Percentiles rank a stretch among this genome's conserved stretches.
phyloP scores from a whole-genome alignment of 2,797 vertebrate species.

The Pipistrellus nathusii region DNA sequence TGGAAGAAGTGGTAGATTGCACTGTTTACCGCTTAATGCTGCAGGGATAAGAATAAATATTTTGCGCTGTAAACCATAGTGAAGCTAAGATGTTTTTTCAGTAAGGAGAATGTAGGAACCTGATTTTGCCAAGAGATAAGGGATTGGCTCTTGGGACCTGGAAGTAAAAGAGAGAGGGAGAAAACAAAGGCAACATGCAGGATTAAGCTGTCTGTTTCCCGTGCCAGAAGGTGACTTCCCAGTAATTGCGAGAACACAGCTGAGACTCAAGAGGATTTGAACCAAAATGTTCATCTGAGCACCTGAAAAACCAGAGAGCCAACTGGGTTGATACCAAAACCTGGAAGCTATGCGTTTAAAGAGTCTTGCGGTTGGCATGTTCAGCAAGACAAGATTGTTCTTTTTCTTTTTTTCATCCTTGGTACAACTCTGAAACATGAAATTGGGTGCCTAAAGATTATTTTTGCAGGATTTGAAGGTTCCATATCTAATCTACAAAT shows the following conservation, averaged over 20 bases:
- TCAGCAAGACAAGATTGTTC: background rate
- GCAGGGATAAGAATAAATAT: background rate
- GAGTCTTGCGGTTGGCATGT: accelerated
- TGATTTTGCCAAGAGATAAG: background rate
- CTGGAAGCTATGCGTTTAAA: background rate
- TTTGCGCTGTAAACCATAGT: background rate
- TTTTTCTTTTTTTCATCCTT: background rate
- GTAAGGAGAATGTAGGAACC: accelerated
- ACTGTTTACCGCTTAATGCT: background rate
- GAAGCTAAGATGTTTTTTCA: background rate
- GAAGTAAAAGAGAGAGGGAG: background rate
- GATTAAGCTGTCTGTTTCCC: background rate
- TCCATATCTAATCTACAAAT: background rate
- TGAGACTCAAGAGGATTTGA: background rate
- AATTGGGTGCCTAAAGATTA: background rate
- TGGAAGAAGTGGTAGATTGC: background rate
- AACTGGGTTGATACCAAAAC: background rate
- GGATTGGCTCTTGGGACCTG: background rate
- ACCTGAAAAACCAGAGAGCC: conserved; percentile 24
- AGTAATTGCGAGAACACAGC: background rate
- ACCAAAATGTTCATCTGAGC: background rate
- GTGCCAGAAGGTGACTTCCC: background rate
- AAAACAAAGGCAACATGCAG: background rate
- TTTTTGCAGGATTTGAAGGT: background rate
- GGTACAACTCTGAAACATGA: background rate